Percentiles rank a stretch among this genome's conserved stretches.
phyloP scores from a whole-genome alignment of 2,113 vertebrate genomes.

The Anoura caudifer region DNA sequence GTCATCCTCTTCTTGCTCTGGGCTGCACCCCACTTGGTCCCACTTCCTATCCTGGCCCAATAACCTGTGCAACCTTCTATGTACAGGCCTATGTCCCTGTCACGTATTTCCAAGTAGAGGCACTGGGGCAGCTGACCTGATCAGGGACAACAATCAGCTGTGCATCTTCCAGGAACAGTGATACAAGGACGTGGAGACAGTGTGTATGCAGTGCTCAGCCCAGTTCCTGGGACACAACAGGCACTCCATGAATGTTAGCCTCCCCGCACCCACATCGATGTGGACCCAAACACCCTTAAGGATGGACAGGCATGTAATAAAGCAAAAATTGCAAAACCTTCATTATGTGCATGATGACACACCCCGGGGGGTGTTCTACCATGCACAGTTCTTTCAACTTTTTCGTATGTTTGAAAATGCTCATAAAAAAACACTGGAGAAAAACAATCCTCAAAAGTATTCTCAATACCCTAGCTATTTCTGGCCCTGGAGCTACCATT shows the following conservation, averaged over 20 bases:
- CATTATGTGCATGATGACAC: neutral
- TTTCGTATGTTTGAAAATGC: neutral
- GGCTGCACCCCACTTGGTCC: too few relatives aligned
- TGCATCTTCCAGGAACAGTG: neutral
- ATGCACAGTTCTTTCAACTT: neutral
- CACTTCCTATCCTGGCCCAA: neutral
- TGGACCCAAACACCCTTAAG: neutral
- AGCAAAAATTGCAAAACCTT: neutral
- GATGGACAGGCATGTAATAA: neutral
- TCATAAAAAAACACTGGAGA: neutral
- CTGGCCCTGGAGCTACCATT: neutral
- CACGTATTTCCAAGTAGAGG: neutral
- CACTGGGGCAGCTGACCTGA: too few relatives aligned
- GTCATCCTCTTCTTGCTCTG: neutral
- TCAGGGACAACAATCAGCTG: neutral
- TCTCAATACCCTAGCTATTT: neutral
- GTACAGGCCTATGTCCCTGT: rapidly evolving
- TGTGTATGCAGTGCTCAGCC: neutral
- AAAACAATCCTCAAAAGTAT: neutral
- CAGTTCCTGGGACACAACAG: neutral
- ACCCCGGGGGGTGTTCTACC: neutral
- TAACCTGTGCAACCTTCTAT: neutral
- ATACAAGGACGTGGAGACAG: neutral
- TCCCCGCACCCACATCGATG: neutral
- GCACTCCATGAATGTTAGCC: neutral